Base-by-base conservation (phyloP, 2,888 invertebrate species). In the Tricholauxania praeusta region DNA sequence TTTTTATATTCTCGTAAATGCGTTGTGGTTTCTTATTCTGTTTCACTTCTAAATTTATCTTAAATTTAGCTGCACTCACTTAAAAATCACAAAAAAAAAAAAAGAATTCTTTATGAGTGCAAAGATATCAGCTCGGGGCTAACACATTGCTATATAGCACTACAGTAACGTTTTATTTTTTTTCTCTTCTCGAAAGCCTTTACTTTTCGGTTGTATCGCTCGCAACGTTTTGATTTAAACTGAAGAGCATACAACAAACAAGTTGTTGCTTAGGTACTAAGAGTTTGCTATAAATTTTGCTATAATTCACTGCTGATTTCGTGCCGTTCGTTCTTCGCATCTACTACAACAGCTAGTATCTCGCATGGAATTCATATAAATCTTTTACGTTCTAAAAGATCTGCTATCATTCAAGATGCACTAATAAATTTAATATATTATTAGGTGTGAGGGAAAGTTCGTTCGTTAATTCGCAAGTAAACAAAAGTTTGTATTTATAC, bases 21-120 rank as follows among this genome's bases (percentile, higher is more conserved):
- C 39, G 39, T 67, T 39, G 48, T 67, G 12, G 22, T 57, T 62
- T 14, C 52, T 52, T 48, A 12, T 39, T 39, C 14, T n/a, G 17
- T 17, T 52, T 62, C 22, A 70, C 19, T 70, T 70, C 63, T 70
- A 70, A 63, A 70, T 63, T 63, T 63, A 70, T 70, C 63, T 70
- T 14, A 47, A 39, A 12, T 51, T 70, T 70, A 62, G 62, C 32
- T 63, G 57, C 68, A 68, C 59, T 64, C 64, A 51, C 51, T 64
- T 22, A 49, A 49, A 63, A 63, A n/a, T 19, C 15, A 59, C 14
- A 59, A 19, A 60, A 39, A n/a, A 47, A 28, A 39, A 60, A 60
- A 60, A 60, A 60, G 2, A 60, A 60, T 15, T 22, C 22, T 60
- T 28, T 15, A 19, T 22, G 28, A 60, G 28, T 12, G 22, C 19